Evolutionary conservation across 2,888 invertebrate genomes (phyloP), one percentile per base, ranked within the genome.

Genomic region (Eupelmus urozonus): DNA sequence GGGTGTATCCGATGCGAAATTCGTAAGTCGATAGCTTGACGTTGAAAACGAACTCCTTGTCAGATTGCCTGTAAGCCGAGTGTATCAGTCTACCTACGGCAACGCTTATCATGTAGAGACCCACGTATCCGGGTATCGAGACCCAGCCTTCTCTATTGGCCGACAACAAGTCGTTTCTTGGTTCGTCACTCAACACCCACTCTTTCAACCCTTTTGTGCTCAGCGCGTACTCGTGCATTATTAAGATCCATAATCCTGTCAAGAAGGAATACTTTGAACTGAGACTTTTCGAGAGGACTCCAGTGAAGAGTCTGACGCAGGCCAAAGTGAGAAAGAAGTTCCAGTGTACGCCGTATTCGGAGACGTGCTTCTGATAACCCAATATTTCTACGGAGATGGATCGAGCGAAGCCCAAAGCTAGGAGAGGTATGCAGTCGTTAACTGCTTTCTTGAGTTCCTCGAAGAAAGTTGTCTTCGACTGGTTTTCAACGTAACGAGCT

Each of bases 311-410:
- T 90, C 96, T 97, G 20, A 97, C 94, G 53, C 94, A 90, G 1
- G 96, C 97, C 75, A 99, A 90, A 0, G 98, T 98, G 82, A 98
- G 94, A 90, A 99, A 99, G 88, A 99, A 99, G 90, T 99, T 99
- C 96, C 98, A 98, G 89, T 99, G 98, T 0, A 95, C 92, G 0
- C 99, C 99, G 91, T 99, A 99, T 89, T 99, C 99, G 0, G 95
- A 93, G 0, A 96, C 93, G 88, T 97, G 96, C 85, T 96, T 95
- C 76, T 96, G 95, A 89, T 99, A 99, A 82, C 95, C 93, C 1
- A 95, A 90, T 55, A 93, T 88, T 84, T 92, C 91, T 1, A 94
- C 88, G 18, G 91, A 88, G 2, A 94, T 69, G 82, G 92, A 93
- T 80, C 96, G 92, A 0, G 90, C 90, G 0, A 93, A 79, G 0